These are phyloP conservation scores for Phenganax stokvisi DNA, from an alignment of 92 coral and sea anemone genomes.

Conservation along the genomic window DNA sequence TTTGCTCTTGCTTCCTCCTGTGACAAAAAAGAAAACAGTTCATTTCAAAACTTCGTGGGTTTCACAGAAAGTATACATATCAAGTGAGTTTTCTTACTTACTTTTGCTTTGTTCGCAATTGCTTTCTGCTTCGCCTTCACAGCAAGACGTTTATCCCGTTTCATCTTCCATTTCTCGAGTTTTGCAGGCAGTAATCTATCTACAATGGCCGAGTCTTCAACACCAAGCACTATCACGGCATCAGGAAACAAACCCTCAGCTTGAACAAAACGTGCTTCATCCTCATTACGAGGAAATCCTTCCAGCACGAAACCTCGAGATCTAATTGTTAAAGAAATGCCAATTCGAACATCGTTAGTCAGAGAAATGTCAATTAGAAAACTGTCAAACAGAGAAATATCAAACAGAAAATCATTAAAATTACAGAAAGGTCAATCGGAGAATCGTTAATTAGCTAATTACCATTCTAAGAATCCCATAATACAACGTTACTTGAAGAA, in stretches of 20 bases:
- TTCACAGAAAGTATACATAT: background rate
- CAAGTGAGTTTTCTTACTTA: constrained; percentile 1
- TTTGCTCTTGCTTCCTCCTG: constrained; percentile 75
- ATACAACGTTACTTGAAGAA: background rate
- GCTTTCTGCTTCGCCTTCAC: constrained; percentile 79
- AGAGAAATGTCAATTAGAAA: background rate
- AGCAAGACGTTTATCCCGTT: constrained; percentile 82
- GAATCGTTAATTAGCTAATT: too few relatives aligned
- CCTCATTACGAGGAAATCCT: constrained; percentile 83
- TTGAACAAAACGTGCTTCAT: constrained; percentile 74
- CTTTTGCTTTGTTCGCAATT: constrained; percentile 72
- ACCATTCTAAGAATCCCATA: too few relatives aligned
- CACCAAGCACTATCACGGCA: constrained; percentile 68
- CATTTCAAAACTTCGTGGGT: background rate
- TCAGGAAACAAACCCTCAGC: constrained; percentile 77
- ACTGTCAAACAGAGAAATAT: background rate
- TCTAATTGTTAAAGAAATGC: constrained; percentile 33
- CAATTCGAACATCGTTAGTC: background rate
- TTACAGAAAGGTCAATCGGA: background rate
- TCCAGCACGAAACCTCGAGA: constrained; percentile 86
- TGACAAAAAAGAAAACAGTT: background rate
- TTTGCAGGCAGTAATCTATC: constrained; percentile 75
- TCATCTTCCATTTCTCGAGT: constrained; percentile 82
- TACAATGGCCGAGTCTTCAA: constrained; percentile 81
- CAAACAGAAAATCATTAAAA: background rate